These are phyloP conservation scores for Procapra przewalskii DNA, from an alignment of 2,113 vertebrate genomes.

Conservation along the genomic window DNA sequence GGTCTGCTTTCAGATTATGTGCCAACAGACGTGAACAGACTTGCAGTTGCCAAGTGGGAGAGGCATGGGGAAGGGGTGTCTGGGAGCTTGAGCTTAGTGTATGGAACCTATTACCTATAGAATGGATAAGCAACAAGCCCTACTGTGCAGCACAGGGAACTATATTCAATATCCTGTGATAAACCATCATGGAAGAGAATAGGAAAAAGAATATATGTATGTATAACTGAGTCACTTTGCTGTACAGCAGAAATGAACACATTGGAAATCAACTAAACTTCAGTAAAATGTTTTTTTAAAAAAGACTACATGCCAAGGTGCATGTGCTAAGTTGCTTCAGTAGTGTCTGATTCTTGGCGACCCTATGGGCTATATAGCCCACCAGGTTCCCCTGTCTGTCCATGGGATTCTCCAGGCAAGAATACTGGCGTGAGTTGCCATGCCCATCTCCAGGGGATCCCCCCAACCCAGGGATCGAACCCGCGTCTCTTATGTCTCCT, in stretches of 20 bases:
- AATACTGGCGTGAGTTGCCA: not conserved
- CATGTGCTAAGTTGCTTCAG: not conserved
- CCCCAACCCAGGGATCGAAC: not conserved
- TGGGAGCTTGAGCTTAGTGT: not conserved
- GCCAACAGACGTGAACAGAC: not conserved
- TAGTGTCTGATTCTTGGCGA: not conserved
- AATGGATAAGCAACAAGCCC: not conserved
- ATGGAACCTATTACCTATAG: not conserved
- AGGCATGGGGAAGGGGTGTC: not conserved
- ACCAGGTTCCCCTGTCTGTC: not conserved
- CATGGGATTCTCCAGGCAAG: not conserved
- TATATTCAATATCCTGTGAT: not conserved
- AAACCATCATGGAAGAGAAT: not conserved
- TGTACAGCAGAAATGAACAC: not conserved
- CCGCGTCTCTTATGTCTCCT: accelerated
- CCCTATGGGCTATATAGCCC: not conserved
- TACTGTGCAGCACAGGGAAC: not conserved
- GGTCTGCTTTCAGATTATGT: not conserved
- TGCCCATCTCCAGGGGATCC: not conserved
- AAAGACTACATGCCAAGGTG: not conserved
- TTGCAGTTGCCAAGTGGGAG: not conserved
- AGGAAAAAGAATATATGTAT: not conserved
- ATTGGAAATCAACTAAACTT: not conserved
- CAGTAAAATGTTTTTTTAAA: not conserved
- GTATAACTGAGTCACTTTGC: not conserved